Evolutionary conservation across 2,113 vertebrate genomes (phyloP).

Genomic region (Jacana jacana): DNA sequence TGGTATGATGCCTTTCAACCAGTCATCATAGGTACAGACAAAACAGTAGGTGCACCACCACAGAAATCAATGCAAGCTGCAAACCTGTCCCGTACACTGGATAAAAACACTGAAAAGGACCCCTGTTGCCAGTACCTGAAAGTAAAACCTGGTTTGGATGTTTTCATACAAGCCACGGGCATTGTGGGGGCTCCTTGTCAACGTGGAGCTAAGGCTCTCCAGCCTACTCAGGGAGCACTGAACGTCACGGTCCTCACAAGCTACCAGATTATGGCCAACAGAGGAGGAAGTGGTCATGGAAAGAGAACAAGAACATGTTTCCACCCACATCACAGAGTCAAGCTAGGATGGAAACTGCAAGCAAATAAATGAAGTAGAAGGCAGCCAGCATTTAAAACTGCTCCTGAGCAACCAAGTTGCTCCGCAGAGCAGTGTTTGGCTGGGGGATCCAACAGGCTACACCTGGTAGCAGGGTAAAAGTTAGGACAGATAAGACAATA

Average conservation of each 20-base stretch:
- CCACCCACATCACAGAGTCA: not conserved
- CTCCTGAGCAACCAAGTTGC: not conserved
- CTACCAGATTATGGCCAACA: not conserved
- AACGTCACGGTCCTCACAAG: accelerated
- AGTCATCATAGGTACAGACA: not conserved
- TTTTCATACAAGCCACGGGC: not conserved
- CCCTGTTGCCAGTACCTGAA: not conserved
- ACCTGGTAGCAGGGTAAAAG: not conserved
- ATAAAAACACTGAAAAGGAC: not conserved
- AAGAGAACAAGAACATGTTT: not conserved
- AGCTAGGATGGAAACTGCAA: not conserved
- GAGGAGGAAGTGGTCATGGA: not conserved
- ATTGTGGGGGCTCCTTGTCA: not conserved
- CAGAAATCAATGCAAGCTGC: not conserved
- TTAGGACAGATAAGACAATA: not conserved
- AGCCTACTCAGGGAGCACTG: not conserved
- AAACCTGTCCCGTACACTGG: not conserved
- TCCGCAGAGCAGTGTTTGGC: not conserved
- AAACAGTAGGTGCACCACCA: accelerated
- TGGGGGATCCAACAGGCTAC: not conserved
- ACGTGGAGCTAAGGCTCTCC: not conserved
- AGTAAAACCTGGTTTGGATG: not conserved
- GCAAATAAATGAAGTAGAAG: not conserved
- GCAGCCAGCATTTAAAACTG: not conserved
- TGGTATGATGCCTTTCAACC: not conserved